Conservation (phyloP, 2,797 vertebrate species). For the Bovichtus diacanthus region DNA sequence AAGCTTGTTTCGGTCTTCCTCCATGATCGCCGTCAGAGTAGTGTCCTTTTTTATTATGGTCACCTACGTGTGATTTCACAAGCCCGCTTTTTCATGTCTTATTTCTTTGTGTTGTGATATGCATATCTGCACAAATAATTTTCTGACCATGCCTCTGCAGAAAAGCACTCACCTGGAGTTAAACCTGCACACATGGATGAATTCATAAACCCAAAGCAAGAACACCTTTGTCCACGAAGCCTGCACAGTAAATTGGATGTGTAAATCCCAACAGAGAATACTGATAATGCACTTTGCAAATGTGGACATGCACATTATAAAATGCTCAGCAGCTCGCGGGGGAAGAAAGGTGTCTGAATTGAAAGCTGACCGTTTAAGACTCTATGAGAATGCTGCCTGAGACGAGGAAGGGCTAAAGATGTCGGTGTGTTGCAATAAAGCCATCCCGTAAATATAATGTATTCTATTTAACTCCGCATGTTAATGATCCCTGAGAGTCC, state of each 20-base stretch:
- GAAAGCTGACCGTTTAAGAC: slow-evolving; percentile 9
- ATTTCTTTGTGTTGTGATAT: slow-evolving; percentile 1
- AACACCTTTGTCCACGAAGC: slow-evolving; percentile 23
- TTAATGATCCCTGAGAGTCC: not conserved
- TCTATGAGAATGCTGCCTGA: slow-evolving; percentile 7
- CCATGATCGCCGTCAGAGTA: not conserved
- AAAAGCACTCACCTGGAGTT: slow-evolving; percentile 9
- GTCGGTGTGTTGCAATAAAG: not conserved
- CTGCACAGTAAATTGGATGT: slow-evolving; percentile 49
- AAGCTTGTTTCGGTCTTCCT: slow-evolving; percentile 24
- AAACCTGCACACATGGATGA: slow-evolving; percentile 30
- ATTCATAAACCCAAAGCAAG: slow-evolving; percentile 12
- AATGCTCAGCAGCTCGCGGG: not conserved
- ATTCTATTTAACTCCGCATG: not conserved
- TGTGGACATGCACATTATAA: slow-evolving; percentile 11
- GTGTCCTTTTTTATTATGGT: slow-evolving; percentile 14
- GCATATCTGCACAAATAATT: not conserved
- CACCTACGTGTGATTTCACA: not conserved
- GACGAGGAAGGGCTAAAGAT: not conserved
- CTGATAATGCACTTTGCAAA: slow-evolving; percentile 29
- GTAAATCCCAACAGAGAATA: slow-evolving; percentile 39
- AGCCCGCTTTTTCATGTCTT: not conserved
- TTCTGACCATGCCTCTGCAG: not conserved
- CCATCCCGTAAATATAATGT: not conserved
- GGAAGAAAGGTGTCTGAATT: slow-evolving; percentile 4